Evolutionary conservation across 2,113 vertebrate species (phyloP), one percentile per base, ranked within the genome.

Genomic region (Hyperopisus bebe): DNA sequence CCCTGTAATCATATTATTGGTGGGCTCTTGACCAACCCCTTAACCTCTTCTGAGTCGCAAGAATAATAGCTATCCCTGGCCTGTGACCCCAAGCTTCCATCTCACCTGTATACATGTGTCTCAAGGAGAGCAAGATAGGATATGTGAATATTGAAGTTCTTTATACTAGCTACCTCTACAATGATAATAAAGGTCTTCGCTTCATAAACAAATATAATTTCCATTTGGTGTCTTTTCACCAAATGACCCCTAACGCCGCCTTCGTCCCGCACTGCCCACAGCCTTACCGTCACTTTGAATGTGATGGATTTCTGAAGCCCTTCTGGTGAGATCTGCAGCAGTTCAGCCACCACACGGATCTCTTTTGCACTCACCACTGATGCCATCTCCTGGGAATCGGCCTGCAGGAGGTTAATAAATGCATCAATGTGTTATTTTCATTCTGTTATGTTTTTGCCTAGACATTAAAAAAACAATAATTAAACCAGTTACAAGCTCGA

Each of bases 291-390:
- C 93, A 98, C 95, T 97, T 98, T 99, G 93, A 96, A 99, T 89
- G 98, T 99, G 93, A 99, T 96, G 91, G 98, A 96, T 90, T 97
- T 99, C 94, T 99, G 97, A 86, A 99, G 95, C 3, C 97, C 97
- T 47, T 99, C 98, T 0, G 97, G 98, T 62, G 98, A 99, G n/a
- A 99, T 95, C 94, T 98, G 98, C 83, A 99, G 94, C 91, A 99
- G 96, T 91, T 99, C 98, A 0, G 98, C 97, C 50, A 99, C 97
- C 0, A 97, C 96, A 80, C 97, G 95, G 93, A 99, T 98, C 95
- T 99, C 98, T 0, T 97, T 95, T 44, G 97, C 95, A 0, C 98
- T 99, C 90, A 99, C 98, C 91, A 99, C 97, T 0, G 94, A 96
- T 0, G 97, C 98, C 0, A 97, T 93, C 91, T 98, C 97, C 95